Evolutionary conservation across 1,140 invertebrate genomes (phyloP).

Genomic region (Calycopis cecrops): DNA sequence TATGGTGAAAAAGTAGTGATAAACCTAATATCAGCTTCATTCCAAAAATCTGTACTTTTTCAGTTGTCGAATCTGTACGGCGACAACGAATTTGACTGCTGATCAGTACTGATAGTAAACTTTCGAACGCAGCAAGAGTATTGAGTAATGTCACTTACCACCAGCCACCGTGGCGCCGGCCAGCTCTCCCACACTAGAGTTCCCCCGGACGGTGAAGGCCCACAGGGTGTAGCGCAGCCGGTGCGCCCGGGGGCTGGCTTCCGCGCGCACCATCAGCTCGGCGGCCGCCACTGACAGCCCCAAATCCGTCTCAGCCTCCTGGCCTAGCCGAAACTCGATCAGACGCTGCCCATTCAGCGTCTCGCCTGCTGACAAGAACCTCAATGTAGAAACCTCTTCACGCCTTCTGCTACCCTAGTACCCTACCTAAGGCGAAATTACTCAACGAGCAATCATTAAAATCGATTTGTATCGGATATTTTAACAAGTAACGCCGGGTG

Average conservation of each 20-base stretch:
- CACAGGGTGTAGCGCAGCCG: slow-evolving; percentile 36
- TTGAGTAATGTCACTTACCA: too few relatives aligned
- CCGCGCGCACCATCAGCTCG: slow-evolving; percentile 80
- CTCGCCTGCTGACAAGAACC: slow-evolving; percentile 78
- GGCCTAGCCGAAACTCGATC: slow-evolving; percentile 86
- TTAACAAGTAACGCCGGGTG: slow-evolving; percentile 31
- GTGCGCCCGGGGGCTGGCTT: slow-evolving; percentile 76
- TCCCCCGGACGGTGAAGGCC: slow-evolving; percentile 68
- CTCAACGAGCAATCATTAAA: slow-evolving; percentile 33
- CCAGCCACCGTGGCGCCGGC: slow-evolving; percentile 82
- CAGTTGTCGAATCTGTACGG: too few relatives aligned
- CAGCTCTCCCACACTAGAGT: slow-evolving; percentile 79
- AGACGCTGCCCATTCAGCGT: slow-evolving; percentile 88
- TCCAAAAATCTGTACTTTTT: too few relatives aligned
- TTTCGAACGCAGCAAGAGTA: too few relatives aligned
- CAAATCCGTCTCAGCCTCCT: slow-evolving; percentile 76
- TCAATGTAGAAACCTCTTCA: not conserved
- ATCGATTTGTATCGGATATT: not conserved
- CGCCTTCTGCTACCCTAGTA: not conserved
- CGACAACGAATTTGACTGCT: too few relatives aligned
- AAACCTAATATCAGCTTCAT: too few relatives aligned
- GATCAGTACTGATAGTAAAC: too few relatives aligned
- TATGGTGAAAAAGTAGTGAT: too few relatives aligned
- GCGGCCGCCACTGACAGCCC: slow-evolving; percentile 83
- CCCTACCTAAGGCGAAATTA: slow-evolving; percentile 55